These are phyloP conservation scores for Pyrgilauda ruficollis DNA, from an alignment of 2,113 vertebrate species.

Conservation along the genomic window DNA sequence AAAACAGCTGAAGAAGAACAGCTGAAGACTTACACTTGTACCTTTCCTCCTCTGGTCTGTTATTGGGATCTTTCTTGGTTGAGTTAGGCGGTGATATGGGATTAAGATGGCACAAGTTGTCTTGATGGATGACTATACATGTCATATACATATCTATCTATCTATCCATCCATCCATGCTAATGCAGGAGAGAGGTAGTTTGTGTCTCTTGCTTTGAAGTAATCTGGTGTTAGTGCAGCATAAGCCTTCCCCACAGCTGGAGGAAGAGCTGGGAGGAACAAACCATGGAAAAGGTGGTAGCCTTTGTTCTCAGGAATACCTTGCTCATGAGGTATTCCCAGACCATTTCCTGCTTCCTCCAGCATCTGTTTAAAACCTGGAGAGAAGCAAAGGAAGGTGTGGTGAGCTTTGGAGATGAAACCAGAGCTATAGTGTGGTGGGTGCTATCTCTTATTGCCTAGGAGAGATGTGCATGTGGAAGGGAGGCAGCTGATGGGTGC, in stretches of 20 bases:
- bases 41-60: neutral
- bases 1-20: neutral
- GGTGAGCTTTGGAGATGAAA: neutral
- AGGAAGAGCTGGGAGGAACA: neutral
- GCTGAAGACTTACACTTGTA: neutral
- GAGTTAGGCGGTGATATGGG: neutral
- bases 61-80: neutral
- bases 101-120: neutral
- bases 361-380: neutral
- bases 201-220: neutral
- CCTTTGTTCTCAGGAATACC: neutral
- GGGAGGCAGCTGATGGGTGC: neutral
- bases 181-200: neutral
- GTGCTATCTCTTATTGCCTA: neutral
- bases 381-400: neutral
- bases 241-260: neutral
- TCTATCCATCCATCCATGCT: neutral
- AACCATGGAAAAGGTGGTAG: neutral
- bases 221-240: neutral
- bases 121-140: neutral
- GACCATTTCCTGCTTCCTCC: neutral
- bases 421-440: neutral
- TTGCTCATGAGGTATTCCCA: neutral
- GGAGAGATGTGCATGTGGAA: neutral
- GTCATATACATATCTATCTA: neutral